Base-by-base conservation (phyloP, 1,140 invertebrate genomes). In the Cyphomyrmex costatus region DNA sequence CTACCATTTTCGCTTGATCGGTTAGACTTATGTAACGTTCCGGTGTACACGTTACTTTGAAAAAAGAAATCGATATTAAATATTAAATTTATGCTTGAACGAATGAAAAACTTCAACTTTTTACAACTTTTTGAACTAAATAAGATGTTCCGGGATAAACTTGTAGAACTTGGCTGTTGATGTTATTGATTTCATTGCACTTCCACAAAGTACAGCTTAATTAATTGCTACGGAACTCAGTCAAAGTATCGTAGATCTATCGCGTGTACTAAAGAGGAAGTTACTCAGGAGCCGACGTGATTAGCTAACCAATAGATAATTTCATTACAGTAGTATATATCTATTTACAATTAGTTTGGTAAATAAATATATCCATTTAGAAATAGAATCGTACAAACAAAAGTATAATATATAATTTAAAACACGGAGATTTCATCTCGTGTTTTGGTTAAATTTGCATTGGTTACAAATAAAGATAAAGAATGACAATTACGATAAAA, bases 291-390 rank as follows among this genome's bases (percentile, higher is more conserved):
- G 77, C 14, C 77, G 70, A 80, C 27, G 61, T 21, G 33, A 68
- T 80, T 80, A 80, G 21, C 36, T 19, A 46, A 53, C 30, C 63
- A 33, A n/a, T 30, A 36, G 33, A 68, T 80, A 80, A 80, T 70
- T 68, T 80, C 30, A 16, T 68, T 79, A 46, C 46, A 79, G 42
- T 68, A 79, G 21, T 21, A 42, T 1, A 10, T 24, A 36, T 61
- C 16, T 19, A 1, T 8, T n/a, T n/a, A n/a, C n/a, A 42, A 30
- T 53, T 3, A 79, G 21, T 51, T 68, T 24, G 46, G 58, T 33
- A 36, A 58, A n/a, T n/a, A n/a, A n/a, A n/a, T n/a, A n/a, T n/a
- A n/a, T n/a, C n/a, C n/a, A n/a, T n/a, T n/a, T n/a, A n/a, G n/a
- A n/a, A n/a, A n/a, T n/a, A n/a, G n/a, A n/a, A n/a, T n/a, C n/a